Conservation (phyloP, 2,797 vertebrate species). For the Onychomys torridus region DNA sequence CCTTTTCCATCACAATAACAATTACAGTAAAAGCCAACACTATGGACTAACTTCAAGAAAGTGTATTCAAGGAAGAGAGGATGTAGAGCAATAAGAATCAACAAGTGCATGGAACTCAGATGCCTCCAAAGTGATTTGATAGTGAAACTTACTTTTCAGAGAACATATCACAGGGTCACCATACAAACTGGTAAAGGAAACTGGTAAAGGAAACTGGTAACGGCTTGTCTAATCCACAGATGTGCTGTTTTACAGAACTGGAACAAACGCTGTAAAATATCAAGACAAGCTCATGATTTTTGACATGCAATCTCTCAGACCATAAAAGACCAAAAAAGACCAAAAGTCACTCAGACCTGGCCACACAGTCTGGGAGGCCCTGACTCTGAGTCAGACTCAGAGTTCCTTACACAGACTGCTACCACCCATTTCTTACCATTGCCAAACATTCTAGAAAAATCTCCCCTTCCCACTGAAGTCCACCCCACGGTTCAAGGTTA, state of each 20-base stretch:
- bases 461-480: background rate
- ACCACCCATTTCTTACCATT: background rate
- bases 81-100: background rate
- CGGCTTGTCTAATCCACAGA: background rate
- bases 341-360: too few species aligned
- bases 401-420: background rate
- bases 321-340: too few species aligned
- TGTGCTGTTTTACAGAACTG: background rate
- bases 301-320: background rate
- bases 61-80: background rate
- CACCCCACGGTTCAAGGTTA: background rate
- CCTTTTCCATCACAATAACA: background rate
- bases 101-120: background rate
- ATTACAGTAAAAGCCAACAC: background rate
- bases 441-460: background rate
- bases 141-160: slow-evolving; percentile 10
- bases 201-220: background rate
- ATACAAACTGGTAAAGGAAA: background rate
- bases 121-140: slow-evolving; percentile 14
- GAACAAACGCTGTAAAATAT: background rate
- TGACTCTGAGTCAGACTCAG: background rate
- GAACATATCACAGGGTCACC: background rate
- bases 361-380: background rate
- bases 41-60: background rate
- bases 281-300: background rate